These are phyloP conservation scores for Pollenia amentaria DNA, from an alignment of 2,888 invertebrate genomes.

Conservation along the genomic window DNA sequence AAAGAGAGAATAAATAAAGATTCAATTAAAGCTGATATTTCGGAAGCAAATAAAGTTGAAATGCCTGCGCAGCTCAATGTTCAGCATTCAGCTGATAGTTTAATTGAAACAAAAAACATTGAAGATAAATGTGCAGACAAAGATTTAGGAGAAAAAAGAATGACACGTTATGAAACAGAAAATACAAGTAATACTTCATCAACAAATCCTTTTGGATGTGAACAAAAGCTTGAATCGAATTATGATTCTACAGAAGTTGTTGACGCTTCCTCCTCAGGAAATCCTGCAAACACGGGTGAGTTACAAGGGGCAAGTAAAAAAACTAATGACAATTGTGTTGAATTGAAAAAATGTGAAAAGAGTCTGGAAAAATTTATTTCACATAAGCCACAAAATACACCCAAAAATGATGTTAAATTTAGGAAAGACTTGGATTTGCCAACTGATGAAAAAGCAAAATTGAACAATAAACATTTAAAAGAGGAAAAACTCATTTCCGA, in stretches of 20 bases:
- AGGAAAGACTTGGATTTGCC: background rate
- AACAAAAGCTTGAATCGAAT: background rate
- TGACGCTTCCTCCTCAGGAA: background rate
- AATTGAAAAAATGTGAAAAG: conserved; percentile 68
- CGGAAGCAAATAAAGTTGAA: background rate
- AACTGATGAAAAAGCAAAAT: background rate
- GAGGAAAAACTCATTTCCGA: background rate
- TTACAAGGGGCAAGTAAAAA: background rate
- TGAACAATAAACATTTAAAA: background rate
- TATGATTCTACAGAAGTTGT: background rate
- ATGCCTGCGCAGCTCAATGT: conserved; percentile 73
- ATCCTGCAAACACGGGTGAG: background rate
- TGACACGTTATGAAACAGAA: background rate
- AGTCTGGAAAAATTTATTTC: conserved; percentile 1
- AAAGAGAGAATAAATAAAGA: conserved; percentile 53
- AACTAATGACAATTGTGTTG: conserved; percentile 66
- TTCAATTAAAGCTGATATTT: conserved; percentile 11
- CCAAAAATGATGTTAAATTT: background rate
- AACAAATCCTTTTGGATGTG: conserved; percentile 6
- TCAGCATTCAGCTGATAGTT: conserved; percentile 72
- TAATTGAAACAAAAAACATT: conserved; percentile 64
- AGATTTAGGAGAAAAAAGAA: background rate
- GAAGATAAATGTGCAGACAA: background rate
- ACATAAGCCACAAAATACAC: background rate
- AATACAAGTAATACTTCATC: background rate